Base-by-base conservation (phyloP, 1,140 invertebrate species). In the Drosophila yakuba region DNA sequence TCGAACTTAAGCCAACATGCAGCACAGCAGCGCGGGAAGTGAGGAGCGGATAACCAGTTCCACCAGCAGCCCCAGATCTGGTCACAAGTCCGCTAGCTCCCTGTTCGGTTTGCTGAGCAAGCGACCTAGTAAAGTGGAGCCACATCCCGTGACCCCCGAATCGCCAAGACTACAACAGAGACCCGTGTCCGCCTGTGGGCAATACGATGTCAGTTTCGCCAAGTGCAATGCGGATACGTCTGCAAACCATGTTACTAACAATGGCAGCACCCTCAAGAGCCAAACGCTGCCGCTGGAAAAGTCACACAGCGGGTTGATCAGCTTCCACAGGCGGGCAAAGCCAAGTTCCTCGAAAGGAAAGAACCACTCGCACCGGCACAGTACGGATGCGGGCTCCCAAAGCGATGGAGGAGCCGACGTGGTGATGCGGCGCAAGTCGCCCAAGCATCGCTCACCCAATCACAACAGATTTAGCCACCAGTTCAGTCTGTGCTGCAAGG, bases 381-480 rank as follows among this genome's bases (percentile, higher is more conserved):
- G 91, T 58, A 77, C 67, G 8, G 86, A 90, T 41, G 79, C 76
- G 2, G 88, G 86, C 1, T 88, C 86, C 11, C 81, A 90, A 36
- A 90, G 86, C 35, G 86, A 90, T 73, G 78, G 90, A 2, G 90
- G 84, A 2, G 61, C 80, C 4, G 85, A 79, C 35, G 85, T 90
- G 8, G 66, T 89, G 2, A 80, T 90, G 81, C 74, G 86, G 8
- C 83, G 86, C 11, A 91, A 91, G 28, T 80, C 86, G 23, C 80
- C 86, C 12, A 91, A 91, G 43, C 74, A 89, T 39, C 90, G 90
- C 7, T 91, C 90, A 4, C 86, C 85, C 0, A 92, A 91, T 48
- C 88, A 91, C 64, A 92, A 92, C 62, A 36, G 91, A 7, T 91
- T 92, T 10, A 92, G 91, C 47, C 91, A 92, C 75, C 91, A 92